Conservation (phyloP, 2,888 invertebrate genomes). For the Folsomia manolachei region DNA sequence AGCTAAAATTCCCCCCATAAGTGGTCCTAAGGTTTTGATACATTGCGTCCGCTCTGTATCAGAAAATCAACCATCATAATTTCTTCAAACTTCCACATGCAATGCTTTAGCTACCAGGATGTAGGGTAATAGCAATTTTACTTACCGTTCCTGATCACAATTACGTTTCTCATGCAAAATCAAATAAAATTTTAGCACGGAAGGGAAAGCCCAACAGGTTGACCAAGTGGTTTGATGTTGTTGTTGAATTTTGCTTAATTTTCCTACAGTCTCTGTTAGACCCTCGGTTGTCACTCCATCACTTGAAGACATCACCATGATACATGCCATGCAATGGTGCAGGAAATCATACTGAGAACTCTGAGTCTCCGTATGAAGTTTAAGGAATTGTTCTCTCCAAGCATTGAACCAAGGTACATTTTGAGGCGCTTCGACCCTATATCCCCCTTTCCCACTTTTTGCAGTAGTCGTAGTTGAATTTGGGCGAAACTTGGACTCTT, state of each 20-base stretch:
- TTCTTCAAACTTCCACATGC: constrained; percentile 37
- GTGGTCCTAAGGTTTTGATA: constrained; percentile 81
- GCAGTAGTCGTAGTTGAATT: constrained; percentile 2
- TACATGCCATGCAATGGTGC: constrained; percentile 79
- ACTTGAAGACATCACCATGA: constrained; percentile 59
- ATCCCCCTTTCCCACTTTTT: constrained; percentile 51
- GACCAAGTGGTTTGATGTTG: constrained; percentile 77
- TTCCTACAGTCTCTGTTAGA: constrained; percentile 56
- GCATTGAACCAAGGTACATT: constrained; percentile 92
- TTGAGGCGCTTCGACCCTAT: constrained; percentile 68
- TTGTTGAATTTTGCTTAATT: constrained; percentile 65
- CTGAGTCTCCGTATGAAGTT: constrained; percentile 75
- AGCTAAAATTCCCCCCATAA: constrained; percentile 83
- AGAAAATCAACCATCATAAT: no score
- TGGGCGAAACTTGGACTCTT: constrained; percentile 1
- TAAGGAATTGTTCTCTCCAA: constrained; percentile 83
- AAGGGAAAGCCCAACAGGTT: constrained; percentile 60
- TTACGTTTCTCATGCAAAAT: constrained; percentile 72
- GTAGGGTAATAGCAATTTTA: background rate
- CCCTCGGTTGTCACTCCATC: constrained; percentile 56
- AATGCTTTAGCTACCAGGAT: background rate
- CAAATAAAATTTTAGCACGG: constrained; percentile 83
- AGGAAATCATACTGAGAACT: constrained; percentile 89
- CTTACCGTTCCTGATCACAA: constrained; percentile 59
- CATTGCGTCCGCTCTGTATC: constrained; percentile 73